Evolutionary conservation across 2,113 vertebrate species (phyloP).

Genomic region (Elgaria multicarinata): DNA sequence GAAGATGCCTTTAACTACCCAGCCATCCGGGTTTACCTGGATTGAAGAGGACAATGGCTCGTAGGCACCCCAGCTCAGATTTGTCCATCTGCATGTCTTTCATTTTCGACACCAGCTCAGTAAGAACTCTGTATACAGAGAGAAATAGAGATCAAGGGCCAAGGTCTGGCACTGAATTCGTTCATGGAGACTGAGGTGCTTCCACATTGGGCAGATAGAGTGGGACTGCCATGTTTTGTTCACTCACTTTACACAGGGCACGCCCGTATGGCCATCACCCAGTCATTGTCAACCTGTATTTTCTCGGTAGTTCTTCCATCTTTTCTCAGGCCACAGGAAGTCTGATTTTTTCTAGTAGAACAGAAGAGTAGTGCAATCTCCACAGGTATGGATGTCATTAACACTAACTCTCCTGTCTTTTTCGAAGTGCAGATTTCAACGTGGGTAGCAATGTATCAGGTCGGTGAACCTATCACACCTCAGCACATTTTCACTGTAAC

Average conservation of each 20-base stretch:
- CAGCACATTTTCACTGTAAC: neutral
- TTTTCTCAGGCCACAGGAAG: neutral
- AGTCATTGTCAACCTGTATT: neutral
- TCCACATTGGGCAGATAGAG: neutral
- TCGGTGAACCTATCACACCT: neutral
- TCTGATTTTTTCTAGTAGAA: neutral
- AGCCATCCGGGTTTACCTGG: slow-evolving; percentile 78
- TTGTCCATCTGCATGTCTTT: slow-evolving; percentile 99
- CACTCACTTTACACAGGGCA: neutral
- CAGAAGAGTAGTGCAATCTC: neutral
- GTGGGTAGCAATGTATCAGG: too few species aligned
- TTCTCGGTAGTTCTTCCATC: neutral
- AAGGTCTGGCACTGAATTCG: neutral
- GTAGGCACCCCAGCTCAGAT: slow-evolving; percentile 92
- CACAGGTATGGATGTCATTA: neutral
- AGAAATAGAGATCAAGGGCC: neutral
- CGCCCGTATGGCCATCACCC: neutral
- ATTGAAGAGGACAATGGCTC: slow-evolving; percentile 95
- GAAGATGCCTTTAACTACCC: rapidly evolving
- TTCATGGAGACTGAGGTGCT: neutral
- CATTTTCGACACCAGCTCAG: slow-evolving; percentile 97
- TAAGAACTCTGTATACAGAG: slow-evolving; percentile 84
- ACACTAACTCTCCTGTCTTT: too few species aligned
- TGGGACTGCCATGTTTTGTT: neutral
- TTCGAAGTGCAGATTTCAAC: too few species aligned